Base-by-base conservation (phyloP, 2,888 invertebrate species). In the Eupithecia subumbrata region DNA sequence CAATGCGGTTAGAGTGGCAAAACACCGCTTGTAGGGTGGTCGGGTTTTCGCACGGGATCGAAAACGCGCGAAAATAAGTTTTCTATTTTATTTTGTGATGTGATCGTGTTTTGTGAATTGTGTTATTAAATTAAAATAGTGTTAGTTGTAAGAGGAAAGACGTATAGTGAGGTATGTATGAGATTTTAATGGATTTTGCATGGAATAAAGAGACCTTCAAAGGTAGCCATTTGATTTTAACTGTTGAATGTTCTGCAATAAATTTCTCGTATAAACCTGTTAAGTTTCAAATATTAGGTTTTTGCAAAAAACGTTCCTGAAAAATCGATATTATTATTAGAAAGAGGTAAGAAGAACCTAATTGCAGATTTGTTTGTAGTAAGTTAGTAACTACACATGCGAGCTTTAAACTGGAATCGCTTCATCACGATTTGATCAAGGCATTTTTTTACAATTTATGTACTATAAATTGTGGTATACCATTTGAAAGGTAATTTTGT, bases 1-100 rank as follows among this genome's bases (percentile, higher is more conserved):
- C 88, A 87, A 80, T 89, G 89, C 88, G 84, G 88, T 78, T 90
- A 94, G 94, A 94, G 92, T 91, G 93, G 93, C 92, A 91, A 92
- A 90, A 91, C 90, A 90, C 83, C 88, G 88, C 88, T 89, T 80
- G 85, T 81, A 82, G 90, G 75, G 40, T 82, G 85, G 88, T 91
- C 94, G 94, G 88, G 89, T 76, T 78, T 74, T 60, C 60, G 60
- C 68, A 76, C 78, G 74, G 56, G 71, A 70, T 86, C 83, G 79
- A 78, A 66, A 72, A 77, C 69, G 71, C 71, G 72, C 75, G 72
- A 80, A 82, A 78, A 77, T 68, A 71, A 82, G 80, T 79, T 86
- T 84, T 78, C 40, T 43, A 71, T 76, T 76, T 77, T 84, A 80
- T 74, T 60, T 73, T 80, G 81, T 77, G 74, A 75, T 82, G 77